A percentile compares a stretch with the other conserved stretches of the same genome.
These are phyloP conservation scores for Conus betulinus DNA, from an alignment of 1,140 invertebrate species.

Conservation along the genomic window DNA sequence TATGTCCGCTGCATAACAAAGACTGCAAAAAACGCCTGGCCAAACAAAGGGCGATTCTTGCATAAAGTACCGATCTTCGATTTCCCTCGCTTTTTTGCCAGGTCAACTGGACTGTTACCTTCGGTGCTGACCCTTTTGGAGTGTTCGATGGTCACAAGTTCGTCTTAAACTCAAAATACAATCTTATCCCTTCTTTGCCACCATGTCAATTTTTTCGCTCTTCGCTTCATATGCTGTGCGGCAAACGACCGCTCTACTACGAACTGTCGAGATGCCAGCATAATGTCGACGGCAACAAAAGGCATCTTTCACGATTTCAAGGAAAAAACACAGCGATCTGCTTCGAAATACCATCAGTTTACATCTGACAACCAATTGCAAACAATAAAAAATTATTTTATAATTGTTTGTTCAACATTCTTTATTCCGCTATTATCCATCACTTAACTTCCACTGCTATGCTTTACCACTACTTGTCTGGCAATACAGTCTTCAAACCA, in stretches of 20 bases:
- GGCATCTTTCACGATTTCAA: background rate
- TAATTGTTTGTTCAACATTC: slow-evolving; percentile 29
- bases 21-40: background rate
- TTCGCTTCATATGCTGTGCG: slow-evolving; percentile 13
- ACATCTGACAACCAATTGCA: background rate
- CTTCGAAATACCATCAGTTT: background rate
- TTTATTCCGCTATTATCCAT: slow-evolving; percentile 28
- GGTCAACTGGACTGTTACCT: slow-evolving; percentile 15
- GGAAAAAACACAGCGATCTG: background rate
- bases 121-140: background rate
- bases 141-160: background rate
- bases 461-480: slow-evolving; percentile 30
- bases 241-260: background rate
- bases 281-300: background rate
- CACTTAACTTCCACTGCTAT: slow-evolving; percentile 32
- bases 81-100: slow-evolving; percentile 8
- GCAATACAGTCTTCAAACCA: slow-evolving; percentile 37
- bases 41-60: slow-evolving; percentile 27
- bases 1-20: background rate
- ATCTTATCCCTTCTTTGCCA: slow-evolving; percentile 24
- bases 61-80: background rate
- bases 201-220: slow-evolving; percentile 42
- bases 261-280: background rate
- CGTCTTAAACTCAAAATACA: slow-evolving; percentile 15
- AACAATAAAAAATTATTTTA: slow-evolving; percentile 2